Evolutionary conservation across 2,113 vertebrate species (phyloP).

Genomic region (Tyto alba): DNA sequence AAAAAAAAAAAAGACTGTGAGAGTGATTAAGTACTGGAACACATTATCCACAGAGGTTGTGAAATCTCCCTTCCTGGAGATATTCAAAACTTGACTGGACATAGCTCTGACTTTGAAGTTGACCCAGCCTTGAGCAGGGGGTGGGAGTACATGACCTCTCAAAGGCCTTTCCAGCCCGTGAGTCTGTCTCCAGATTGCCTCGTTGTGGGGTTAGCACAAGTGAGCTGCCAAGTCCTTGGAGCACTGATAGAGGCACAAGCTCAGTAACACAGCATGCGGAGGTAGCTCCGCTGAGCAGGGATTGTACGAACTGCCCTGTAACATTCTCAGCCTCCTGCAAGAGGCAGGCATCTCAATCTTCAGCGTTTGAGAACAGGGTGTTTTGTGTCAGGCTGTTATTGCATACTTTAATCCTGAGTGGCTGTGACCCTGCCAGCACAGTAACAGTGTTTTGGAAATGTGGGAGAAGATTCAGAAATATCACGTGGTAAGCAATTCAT

Average conservation of each 20-base stretch:
- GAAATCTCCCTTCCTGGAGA: slow-evolving; percentile 40
- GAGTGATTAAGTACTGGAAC: not conserved
- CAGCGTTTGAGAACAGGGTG: not conserved
- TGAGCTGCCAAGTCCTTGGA: not conserved
- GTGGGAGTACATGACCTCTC: not conserved
- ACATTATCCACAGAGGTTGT: slow-evolving; percentile 13
- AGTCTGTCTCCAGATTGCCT: not conserved
- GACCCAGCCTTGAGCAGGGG: not conserved
- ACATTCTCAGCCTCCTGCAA: not conserved
- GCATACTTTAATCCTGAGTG: not conserved
- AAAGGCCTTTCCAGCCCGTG: not conserved
- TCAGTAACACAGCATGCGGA: not conserved
- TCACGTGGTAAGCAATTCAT: not conserved
- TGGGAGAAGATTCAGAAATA: not conserved
- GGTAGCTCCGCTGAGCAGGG: not conserved
- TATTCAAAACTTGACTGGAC: not conserved
- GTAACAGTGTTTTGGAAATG: not conserved
- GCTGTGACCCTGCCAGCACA: not conserved
- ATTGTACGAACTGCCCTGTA: not conserved
- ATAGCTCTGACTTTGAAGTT: slow-evolving; percentile 26
- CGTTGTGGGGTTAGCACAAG: not conserved
- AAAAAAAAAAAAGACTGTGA: not conserved
- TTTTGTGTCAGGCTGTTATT: not conserved
- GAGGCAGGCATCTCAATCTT: not conserved
- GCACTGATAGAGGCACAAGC: not conserved